These are phyloP conservation scores for Trachelus tabidus DNA, from an alignment of 2,888 invertebrate genomes.

Conservation along the genomic window DNA sequence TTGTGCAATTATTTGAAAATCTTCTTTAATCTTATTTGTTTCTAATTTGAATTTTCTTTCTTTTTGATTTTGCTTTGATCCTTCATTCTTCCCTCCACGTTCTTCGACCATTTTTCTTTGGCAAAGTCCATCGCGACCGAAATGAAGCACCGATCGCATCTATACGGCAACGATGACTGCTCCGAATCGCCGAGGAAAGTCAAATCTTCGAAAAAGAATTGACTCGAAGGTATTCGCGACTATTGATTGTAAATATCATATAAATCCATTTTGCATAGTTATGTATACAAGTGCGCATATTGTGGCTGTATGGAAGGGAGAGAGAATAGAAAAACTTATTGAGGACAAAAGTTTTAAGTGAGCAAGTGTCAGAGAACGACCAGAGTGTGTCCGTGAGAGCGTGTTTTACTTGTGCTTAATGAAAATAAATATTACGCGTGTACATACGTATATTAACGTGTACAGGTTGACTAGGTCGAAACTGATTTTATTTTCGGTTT, in stretches of 20 bases:
- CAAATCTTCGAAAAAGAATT: constrained; percentile 41
- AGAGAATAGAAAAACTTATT: constrained; percentile 18
- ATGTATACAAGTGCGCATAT: constrained; percentile 20
- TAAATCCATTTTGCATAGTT: constrained; percentile 4
- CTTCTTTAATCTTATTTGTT: constrained; percentile 24
- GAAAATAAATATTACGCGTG: not conserved
- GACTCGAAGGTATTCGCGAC: constrained; percentile 18
- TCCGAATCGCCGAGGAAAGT: constrained; percentile 55
- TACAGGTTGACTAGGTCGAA: not conserved
- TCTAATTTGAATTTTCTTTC: constrained; percentile 24
- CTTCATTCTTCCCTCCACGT: constrained; percentile 36
- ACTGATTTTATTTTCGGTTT: not conserved
- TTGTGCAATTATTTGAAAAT: not conserved
- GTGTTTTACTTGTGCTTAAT: not conserved
- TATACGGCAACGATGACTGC: constrained; percentile 66
- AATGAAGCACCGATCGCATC: constrained; percentile 68
- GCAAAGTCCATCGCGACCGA: constrained; percentile 68
- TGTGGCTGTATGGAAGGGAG: constrained; percentile 26
- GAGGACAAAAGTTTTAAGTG: constrained; percentile 23
- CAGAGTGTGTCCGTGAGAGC: not conserved
- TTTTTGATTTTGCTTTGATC: constrained; percentile 33
- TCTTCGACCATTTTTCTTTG: constrained; percentile 43
- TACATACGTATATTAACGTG: not conserved
- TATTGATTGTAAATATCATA: constrained; percentile 11
- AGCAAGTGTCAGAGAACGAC: constrained; percentile 3